These are phyloP conservation scores for Typhlomys cinereus DNA, from an alignment of 2,113 vertebrate species.

Conservation along the genomic window DNA sequence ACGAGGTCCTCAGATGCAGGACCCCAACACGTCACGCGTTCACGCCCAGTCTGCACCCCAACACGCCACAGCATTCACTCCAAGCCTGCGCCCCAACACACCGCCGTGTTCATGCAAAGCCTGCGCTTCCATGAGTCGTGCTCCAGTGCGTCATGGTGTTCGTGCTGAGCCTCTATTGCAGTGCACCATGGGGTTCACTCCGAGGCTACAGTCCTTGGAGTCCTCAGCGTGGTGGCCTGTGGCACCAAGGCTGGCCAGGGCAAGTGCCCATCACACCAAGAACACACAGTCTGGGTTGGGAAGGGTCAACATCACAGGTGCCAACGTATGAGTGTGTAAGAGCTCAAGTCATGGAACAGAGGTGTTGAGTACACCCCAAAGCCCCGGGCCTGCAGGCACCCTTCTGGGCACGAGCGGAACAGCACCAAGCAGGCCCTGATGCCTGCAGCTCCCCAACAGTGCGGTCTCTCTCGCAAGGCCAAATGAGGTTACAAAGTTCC, in stretches of 20 bases:
- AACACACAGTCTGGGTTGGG: neutral
- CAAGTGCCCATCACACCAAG: neutral
- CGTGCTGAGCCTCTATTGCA: too few relatives aligned
- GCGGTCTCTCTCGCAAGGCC: neutral
- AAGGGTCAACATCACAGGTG: neutral
- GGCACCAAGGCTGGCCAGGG: neutral
- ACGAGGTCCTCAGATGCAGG: neutral
- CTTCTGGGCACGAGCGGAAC: neutral
- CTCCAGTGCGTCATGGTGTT: too few relatives aligned
- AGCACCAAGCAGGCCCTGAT: neutral
- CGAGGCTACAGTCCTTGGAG: too few relatives aligned
- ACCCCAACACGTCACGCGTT: neutral
- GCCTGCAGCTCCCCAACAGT: neutral
- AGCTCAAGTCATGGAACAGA: accelerated
- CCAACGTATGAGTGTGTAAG: neutral
- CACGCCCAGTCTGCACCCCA: neutral
- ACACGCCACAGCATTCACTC: neutral
- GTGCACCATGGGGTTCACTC: too few relatives aligned
- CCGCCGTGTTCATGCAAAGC: too few relatives aligned
- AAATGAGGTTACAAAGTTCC: neutral
- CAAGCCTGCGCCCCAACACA: too few relatives aligned
- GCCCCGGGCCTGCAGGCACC: too few relatives aligned
- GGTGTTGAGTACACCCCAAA: accelerated
- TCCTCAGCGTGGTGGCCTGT: neutral
- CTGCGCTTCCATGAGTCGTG: too few relatives aligned